Conservation (phyloP, 92 coral and sea anemone genomes). For the Phymanthus crucifer region DNA sequence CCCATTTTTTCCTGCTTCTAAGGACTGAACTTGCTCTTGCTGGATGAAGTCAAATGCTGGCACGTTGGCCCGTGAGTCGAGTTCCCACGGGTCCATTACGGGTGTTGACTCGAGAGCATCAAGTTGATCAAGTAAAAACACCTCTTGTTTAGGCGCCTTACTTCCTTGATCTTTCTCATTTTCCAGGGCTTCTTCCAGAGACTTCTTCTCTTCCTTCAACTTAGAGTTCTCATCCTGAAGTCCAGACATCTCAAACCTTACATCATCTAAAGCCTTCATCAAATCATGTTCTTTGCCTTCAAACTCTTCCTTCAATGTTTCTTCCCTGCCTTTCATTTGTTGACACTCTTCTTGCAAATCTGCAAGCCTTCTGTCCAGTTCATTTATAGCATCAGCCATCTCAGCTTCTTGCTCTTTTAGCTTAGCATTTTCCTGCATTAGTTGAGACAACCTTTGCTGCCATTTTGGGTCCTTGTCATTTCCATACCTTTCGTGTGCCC, state of each 20-base stretch:
- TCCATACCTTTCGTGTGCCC: neutral
- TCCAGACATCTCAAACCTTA: constrained; percentile 41
- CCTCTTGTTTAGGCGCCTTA: neutral
- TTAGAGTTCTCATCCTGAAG: constrained; percentile 48
- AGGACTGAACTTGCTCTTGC: neutral
- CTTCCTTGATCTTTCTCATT: constrained; percentile 2
- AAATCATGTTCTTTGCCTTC: constrained; percentile 55
- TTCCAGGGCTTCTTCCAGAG: constrained; percentile 27
- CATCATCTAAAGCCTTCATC: constrained; percentile 14
- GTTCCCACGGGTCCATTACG: constrained; percentile 15
- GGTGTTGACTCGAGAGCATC: constrained; percentile 37
- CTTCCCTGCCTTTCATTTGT: constrained; percentile 27
- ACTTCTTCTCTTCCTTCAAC: constrained; percentile 35
- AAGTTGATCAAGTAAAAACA: constrained; percentile 13
- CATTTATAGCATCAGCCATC: constrained; percentile 7
- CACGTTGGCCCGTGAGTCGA: neutral
- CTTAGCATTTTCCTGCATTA: constrained; percentile 15
- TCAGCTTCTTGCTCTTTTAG: constrained; percentile 13
- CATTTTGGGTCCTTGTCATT: neutral
- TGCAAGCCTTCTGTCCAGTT: neutral
- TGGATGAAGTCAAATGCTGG: neutral
- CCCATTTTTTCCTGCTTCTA: constrained; percentile 20
- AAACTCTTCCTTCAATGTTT: constrained; percentile 47
- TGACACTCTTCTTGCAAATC: constrained; percentile 11
- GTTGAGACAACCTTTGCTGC: constrained; percentile 10